Percentiles rank a stretch among this genome's conserved stretches.
Conservation (phyloP, 2,113 vertebrate genomes). For the Rafetus swinhoei region DNA sequence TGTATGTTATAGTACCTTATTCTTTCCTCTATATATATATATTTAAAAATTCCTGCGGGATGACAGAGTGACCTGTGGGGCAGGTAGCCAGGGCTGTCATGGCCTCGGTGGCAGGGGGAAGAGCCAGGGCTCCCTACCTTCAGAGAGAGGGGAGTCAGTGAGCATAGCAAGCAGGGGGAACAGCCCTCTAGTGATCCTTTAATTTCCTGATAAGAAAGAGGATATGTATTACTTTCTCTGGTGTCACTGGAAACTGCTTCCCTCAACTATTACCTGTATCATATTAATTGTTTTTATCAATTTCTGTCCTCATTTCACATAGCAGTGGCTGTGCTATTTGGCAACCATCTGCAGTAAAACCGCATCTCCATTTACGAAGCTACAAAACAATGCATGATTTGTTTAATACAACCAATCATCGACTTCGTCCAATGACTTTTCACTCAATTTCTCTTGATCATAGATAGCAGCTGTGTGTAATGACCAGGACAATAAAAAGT, state of each 20-base stretch:
- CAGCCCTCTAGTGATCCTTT: background rate
- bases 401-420: slow-evolving; percentile 42
- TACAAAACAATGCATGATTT: slow-evolving; percentile 56
- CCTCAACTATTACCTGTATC: background rate
- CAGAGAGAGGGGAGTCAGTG: too few relatives aligned
- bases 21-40: background rate
- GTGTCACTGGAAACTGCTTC: background rate
- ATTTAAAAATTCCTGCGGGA: too few relatives aligned
- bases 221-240: background rate
- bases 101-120: too few relatives aligned
- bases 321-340: background rate
- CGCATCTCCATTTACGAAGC: slow-evolving; percentile 5
- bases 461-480: slow-evolving; percentile 46
- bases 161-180: too few relatives aligned
- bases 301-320: background rate
- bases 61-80: too few relatives aligned
- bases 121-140: too few relatives aligned
- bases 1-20: background rate
- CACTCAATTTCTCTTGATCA: slow-evolving; percentile 23
- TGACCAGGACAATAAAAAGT: slow-evolving; percentile 34
- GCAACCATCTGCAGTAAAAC: slow-evolving; percentile 39
- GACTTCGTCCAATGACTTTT: slow-evolving; percentile 40
- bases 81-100: too few relatives aligned
- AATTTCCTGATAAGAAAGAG: background rate
- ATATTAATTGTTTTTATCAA: background rate